Evolutionary conservation across 2,797 vertebrate genomes (phyloP).

Genomic region (Gallinago solitaria): DNA sequence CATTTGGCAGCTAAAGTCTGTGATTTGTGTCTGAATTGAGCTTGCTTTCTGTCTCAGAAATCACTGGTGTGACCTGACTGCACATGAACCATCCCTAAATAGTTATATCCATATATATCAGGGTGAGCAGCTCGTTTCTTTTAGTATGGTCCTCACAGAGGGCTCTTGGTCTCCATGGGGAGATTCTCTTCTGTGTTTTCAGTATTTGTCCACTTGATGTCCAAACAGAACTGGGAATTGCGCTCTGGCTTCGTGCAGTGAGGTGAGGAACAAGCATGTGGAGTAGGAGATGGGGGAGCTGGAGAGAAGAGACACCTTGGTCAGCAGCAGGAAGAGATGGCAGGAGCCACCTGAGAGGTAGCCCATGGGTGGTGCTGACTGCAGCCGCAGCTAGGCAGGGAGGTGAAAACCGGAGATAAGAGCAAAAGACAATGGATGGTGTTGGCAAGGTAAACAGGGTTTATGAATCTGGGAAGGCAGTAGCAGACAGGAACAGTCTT

Average conservation of each 20-base stretch:
- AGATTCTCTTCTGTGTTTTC: background rate
- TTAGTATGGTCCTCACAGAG: background rate
- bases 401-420: background rate
- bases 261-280: background rate
- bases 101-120: background rate
- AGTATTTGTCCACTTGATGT: background rate
- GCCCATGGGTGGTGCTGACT: background rate
- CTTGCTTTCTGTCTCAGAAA: slow-evolving; percentile 37
- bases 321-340: background rate
- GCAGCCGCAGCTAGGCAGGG: background rate
- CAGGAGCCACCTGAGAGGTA: background rate
- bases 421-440: background rate
- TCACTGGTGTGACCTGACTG: slow-evolving; percentile 44
- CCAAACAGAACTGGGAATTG: background rate
- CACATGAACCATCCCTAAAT: background rate
- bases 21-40: slow-evolving; percentile 47
- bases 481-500: background rate
- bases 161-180: background rate
- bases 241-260: background rate
- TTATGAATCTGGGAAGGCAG: background rate
- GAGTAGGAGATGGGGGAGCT: background rate
- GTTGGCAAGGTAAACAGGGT: background rate
- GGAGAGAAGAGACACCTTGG: rapidly evolving
- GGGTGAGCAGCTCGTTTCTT: background rate
- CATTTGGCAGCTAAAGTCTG: slow-evolving; percentile 39